Base-by-base conservation (phyloP, 1,140 invertebrate genomes). In the Bombus picipes region DNA sequence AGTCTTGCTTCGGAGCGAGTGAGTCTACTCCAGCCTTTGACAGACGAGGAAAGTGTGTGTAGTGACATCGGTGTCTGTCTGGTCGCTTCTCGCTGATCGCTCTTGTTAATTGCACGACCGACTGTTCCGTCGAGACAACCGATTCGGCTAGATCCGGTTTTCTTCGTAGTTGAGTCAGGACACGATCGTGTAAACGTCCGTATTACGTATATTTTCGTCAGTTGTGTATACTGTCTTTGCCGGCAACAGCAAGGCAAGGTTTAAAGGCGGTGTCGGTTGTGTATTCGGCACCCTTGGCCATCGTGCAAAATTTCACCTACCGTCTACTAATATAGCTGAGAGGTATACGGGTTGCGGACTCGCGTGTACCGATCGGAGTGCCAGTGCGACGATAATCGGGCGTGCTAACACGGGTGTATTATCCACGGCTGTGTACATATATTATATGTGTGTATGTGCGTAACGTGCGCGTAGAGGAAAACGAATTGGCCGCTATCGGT, bases 1-100 rank as follows among this genome's bases (percentile, higher is more conserved):
- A 94, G 94, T 94, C 92, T 93, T 93, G 92, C 92, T 92, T 92
- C 88, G 92, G 92, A 93, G 92, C 92, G 92, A 94, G 91, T 89
- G 91, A 89, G 89, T 92, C 89, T 89, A 89, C 90, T 93, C 87
- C 89, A 91, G 89, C 89, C 85, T 92, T 94, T 90, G 91, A 91
- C 88, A 89, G 90, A 91, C 91, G 88, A 92, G 82, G 86, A 88
- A 72, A 89, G 88, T 85, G 91, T 88, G 90, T 91, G 84, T 85
- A 89, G 90, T 88, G 89, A 78, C 80, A 87, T 89, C 78, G 82
- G 86, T 88, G 81, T 89, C 79, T 59, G 80, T 83, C 84, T 78
- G 87, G 73, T 41, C 81, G 83, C 66, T 73, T 85, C 43, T 83
- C 70, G 81, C 12, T 73, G 82, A 62, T 75, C 82, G 68, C 65